Base-by-base conservation (phyloP, 1,140 invertebrate genomes). In the Paramacrobiotus metropolitanus region DNA sequence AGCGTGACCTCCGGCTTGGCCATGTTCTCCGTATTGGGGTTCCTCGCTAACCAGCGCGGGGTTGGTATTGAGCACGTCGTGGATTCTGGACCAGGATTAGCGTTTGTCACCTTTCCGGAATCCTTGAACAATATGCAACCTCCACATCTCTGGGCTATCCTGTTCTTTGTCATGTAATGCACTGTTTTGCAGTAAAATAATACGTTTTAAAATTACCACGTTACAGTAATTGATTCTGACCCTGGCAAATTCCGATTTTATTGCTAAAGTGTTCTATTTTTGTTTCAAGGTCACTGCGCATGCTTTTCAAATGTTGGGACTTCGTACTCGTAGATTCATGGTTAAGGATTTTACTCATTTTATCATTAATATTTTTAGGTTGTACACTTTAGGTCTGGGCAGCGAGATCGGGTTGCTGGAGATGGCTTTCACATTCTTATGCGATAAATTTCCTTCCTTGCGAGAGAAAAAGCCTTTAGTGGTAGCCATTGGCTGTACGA, bases 11-110 rank as follows among this genome's bases (percentile, higher is more conserved):
- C 74, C 21, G 72, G 73, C 29, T 62, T 71, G 20, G 74, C 72
- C 9, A 73, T 74, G 28, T 76, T 76, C 62, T 72, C 73, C 9
- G 72, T 77, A 30, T 66, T 76, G 1, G 74, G 74, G 15, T 67
- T 69, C 18, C 67, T 76, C 68, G 67, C 74, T 0, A 59, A 70
- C 45, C 66, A 69, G 18, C 59, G 68, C n/a, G 62, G 62, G 3
- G 34, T 40, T n/a, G 34, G 34, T 15, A n/a, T 40, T 9, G 34
- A 40, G n/a, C 9, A n/a, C n/a, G 34, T 40, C 34, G 34, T 40
- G 9, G 9, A 9, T 40, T 15, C 9, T 40, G 34, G 70, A 21
- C 63, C 68, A 24, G 67, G 66, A 2, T 45, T 69, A 15, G 65
- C 66, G 3, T 69, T 69, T 59, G 63, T 70, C 9, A 62, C 68